phyloP scores from a whole-genome alignment of 2,113 vertebrate genomes.

The Uropsilus gracilis region DNA sequence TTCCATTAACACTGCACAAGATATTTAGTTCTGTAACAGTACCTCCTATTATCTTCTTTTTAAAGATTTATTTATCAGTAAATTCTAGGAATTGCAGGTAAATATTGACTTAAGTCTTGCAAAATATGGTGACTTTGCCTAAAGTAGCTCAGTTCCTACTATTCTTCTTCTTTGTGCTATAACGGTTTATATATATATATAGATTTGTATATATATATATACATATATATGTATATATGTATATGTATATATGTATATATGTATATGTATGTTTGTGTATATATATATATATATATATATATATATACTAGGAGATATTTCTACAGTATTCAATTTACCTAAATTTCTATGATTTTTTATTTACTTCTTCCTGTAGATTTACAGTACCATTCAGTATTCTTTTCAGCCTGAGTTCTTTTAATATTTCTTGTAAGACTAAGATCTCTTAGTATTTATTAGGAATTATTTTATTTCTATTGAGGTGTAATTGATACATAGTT shows the following conservation, averaged over 20 bases:
- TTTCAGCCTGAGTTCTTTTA: neutral
- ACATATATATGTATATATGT: neutral
- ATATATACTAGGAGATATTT: neutral
- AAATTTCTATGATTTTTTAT: neutral
- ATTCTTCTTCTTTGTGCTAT: neutral
- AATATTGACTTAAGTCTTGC: neutral
- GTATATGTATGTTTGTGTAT: too few species aligned
- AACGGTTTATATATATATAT: neutral
- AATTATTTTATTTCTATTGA: neutral
- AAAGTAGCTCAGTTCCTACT: neutral
- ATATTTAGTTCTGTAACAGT: neutral
- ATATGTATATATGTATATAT: neutral
- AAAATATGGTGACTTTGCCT: neutral
- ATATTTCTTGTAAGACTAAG: neutral
- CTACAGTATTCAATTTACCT: neutral
- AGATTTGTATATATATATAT: too few species aligned
- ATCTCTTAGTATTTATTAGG: neutral
- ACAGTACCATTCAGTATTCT: neutral
- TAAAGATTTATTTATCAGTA: neutral
- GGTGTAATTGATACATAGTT: too few species aligned
- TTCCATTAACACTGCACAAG: neutral
- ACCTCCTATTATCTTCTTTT: neutral
- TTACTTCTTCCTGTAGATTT: neutral
- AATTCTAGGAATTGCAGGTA: neutral
- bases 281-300: neutral